A percentile compares a stretch with the other conserved stretches of the same genome.
Evolutionary conservation across 2,888 invertebrate genomes (phyloP).

Genomic region (Allygus modestus): DNA sequence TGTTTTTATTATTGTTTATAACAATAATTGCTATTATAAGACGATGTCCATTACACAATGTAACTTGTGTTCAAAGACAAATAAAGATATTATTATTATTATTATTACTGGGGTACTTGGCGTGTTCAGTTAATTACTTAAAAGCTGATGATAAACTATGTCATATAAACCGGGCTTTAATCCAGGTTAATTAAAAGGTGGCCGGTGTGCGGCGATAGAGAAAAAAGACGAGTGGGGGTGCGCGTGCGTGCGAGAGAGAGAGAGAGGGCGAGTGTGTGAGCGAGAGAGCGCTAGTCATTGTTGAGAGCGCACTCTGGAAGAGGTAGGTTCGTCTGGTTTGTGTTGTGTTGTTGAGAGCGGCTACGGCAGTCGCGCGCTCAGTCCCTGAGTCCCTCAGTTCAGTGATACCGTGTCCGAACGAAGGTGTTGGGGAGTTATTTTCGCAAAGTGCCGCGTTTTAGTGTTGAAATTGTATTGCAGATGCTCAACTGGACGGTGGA

Average conservation of each 20-base stretch:
- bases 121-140: background rate
- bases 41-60: too few relatives aligned
- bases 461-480: background rate
- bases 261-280: conserved; percentile 1
- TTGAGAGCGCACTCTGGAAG: background rate
- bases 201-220: background rate
- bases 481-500: background rate
- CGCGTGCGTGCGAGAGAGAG: background rate
- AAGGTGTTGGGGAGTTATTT: background rate
- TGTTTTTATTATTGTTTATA: too few relatives aligned
- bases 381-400: background rate
- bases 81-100: too few relatives aligned
- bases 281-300: conserved; percentile 1
- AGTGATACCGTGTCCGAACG: background rate
- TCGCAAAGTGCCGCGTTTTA: background rate
- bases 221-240: background rate
- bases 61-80: too few relatives aligned
- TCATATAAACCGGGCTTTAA: conserved; percentile 1
- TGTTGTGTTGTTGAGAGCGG: conserved; percentile 1
- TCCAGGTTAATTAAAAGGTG: conserved; percentile 11
- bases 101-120: too few relatives aligned
- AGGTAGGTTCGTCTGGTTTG: conserved; percentile 8
- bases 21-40: too few relatives aligned
- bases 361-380: background rate
- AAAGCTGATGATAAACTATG: background rate